Percentiles rank a stretch among this genome's conserved stretches.
phyloP scores from a whole-genome alignment of 2,797 vertebrate genomes.

The Cygnus olor region DNA sequence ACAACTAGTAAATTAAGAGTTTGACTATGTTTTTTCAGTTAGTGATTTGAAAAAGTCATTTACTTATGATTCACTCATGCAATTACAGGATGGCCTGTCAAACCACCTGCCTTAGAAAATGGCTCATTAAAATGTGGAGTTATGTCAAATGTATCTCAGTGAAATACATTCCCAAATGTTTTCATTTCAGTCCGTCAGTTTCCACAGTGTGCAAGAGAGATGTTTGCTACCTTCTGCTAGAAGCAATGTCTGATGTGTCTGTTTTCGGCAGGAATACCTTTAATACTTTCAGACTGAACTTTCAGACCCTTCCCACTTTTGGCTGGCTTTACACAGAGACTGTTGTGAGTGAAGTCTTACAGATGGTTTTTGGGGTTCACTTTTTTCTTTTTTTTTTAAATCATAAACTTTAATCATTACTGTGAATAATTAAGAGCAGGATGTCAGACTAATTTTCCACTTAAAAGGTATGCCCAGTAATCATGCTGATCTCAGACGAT shows the following conservation, averaged over 20 bases:
- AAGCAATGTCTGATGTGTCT: background rate
- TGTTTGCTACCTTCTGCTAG: background rate
- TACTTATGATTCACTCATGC: background rate
- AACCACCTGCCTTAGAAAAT: conserved; percentile 5
- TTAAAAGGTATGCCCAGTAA: background rate
- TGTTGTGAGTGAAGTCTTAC: background rate
- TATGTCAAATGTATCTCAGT: background rate
- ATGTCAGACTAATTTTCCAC: conserved; percentile 16
- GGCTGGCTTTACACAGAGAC: background rate
- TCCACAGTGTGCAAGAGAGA: background rate
- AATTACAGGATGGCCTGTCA: background rate
- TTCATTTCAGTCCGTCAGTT: background rate
- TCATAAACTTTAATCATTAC: background rate
- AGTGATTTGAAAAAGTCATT: background rate
- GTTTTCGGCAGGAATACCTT: background rate
- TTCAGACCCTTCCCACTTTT: background rate
- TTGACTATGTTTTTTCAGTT: background rate
- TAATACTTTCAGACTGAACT: background rate
- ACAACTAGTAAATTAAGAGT: background rate
- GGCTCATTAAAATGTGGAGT: background rate
- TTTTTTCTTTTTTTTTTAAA: background rate
- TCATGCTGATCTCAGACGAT: conserved; percentile 1
- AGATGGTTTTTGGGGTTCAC: background rate
- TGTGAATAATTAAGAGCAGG: conserved; percentile 3
- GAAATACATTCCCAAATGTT: background rate